Evolutionary conservation across 2,797 vertebrate species (phyloP), one percentile per base, ranked within the genome.

Genomic region (Etheostoma nigrum): DNA sequence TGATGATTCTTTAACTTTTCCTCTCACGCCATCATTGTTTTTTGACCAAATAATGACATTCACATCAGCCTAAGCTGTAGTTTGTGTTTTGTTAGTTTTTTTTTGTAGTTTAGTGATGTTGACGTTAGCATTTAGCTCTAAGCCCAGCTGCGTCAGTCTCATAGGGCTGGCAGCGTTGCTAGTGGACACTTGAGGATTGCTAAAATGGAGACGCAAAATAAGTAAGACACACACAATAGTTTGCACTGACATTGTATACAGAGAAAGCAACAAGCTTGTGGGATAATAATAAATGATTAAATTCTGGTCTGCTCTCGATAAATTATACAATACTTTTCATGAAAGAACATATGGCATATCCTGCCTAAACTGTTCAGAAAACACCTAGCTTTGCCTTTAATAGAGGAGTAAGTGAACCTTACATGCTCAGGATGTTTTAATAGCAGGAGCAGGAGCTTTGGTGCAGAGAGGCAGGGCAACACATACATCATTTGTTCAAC

Each of bases 401-500:
- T 54, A 62, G 42, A 60, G 42, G 19, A 30, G 57, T 25, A 15
- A 59, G 6, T n/a, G 13, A 71, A 67, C 76, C 48, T 45, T 21
- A 54, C 16, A 58, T 49, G 36, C 33, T 49, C 9, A 9, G 13
- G 44, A 36, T 63, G 33, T 57, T 40, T 67, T 9, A 49, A 53
- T 18, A 27, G 64, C 2, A 6, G 8, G 42, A 58, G 45, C 40
- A 40, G 23, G 19, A 21, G 48, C 1, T 44, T 66, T 40, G 15
- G 49, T 75, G 64, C 30, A 4, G 27, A 44, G 67, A 23, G 1
- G 9, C 66, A 57, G 45, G 27, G 52, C 13, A 27, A 55, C 45
- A 47, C 58, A 81, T 78, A 81, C 67, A 80, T 81, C 42, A 65
- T 75, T 61, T 79, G 47, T 63, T 76, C 55, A 33, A 9, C 27